These are phyloP conservation scores for Idaea aversata DNA, from an alignment of 2,888 invertebrate genomes.

Conservation along the genomic window DNA sequence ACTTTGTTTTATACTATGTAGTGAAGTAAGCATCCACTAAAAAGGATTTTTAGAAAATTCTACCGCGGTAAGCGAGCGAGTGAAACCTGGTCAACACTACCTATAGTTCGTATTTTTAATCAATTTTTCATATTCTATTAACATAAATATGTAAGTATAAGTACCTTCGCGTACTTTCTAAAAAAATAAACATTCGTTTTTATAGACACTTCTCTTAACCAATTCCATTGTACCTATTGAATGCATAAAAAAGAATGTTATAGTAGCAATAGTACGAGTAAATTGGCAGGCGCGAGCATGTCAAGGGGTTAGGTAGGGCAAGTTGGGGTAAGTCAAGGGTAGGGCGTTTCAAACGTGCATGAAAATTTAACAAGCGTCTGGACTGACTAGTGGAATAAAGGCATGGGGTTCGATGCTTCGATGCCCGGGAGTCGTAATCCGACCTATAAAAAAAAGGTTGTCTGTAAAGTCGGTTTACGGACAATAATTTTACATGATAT, in stretches of 20 bases:
- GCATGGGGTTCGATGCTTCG: neutral
- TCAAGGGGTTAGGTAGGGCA: neutral
- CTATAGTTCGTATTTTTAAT: too few species aligned
- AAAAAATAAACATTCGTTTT: too few species aligned
- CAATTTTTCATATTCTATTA: too few species aligned
- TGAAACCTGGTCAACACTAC: too few species aligned
- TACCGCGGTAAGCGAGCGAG: too few species aligned
- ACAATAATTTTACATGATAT: too few species aligned
- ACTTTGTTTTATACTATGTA: too few species aligned
- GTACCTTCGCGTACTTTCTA: too few species aligned
- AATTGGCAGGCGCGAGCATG: slow-evolving; percentile 24
- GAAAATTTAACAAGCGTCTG: slow-evolving; percentile 65
- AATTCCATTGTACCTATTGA: neutral
- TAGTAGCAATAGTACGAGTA: neutral
- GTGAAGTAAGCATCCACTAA: too few species aligned
- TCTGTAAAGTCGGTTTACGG: too few species aligned
- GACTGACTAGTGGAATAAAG: slow-evolving; percentile 15
- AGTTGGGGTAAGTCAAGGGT: neutral
- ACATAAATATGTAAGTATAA: too few species aligned
- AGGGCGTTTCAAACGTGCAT: slow-evolving; percentile 37
- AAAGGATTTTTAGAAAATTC: too few species aligned
- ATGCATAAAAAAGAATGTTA: neutral
- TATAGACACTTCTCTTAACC: neutral
- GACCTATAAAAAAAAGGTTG: neutral
- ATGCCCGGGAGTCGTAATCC: neutral